These are phyloP conservation scores for Hippopotamyrus pictus DNA, from an alignment of 2,797 vertebrate species.

Conservation along the genomic window DNA sequence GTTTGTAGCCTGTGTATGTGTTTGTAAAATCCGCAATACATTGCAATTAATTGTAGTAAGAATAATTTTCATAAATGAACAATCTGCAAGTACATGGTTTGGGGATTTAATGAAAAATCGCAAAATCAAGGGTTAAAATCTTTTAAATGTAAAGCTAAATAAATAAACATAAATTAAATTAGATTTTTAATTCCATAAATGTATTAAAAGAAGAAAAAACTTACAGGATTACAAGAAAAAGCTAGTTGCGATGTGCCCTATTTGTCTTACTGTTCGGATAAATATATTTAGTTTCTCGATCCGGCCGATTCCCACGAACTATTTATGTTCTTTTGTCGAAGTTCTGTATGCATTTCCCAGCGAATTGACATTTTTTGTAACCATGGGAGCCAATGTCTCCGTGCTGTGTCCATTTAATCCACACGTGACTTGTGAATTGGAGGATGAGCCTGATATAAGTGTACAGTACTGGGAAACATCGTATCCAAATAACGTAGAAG, in stretches of 20 bases:
- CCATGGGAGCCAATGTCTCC: background rate
- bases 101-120: background rate
- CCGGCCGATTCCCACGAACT: background rate
- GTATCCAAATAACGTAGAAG: background rate
- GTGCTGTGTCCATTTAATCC: background rate
- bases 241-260: background rate
- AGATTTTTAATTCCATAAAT: background rate
- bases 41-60: background rate
- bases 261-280: background rate
- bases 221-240: background rate
- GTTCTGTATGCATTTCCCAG: background rate
- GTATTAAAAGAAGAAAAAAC: background rate
- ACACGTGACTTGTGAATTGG: background rate
- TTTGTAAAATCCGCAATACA: background rate
- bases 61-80: background rate
- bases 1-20: background rate
- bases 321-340: background rate
- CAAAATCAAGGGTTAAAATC: background rate
- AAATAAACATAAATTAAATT: background rate
- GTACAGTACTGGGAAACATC: background rate
- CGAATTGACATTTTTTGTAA: background rate
- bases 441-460: background rate
- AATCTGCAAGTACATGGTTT: background rate
- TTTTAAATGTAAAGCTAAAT: background rate
- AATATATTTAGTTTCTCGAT: background rate